Evolutionary conservation across 2,888 invertebrate genomes (phyloP).

Genomic region (Callyntrura sp.): DNA sequence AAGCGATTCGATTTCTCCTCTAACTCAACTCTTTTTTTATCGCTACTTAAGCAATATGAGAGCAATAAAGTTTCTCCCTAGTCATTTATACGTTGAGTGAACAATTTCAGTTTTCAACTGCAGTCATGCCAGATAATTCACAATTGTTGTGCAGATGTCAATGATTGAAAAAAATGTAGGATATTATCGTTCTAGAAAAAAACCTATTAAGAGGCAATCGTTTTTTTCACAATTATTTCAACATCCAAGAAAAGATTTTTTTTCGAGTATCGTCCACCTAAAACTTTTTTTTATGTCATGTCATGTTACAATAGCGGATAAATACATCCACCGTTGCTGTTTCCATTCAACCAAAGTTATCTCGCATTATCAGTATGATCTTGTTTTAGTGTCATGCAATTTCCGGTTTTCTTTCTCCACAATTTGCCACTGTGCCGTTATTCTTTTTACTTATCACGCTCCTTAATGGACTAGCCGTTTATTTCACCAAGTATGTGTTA

Average conservation of each 20-base stretch:
- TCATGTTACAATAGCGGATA: no score
- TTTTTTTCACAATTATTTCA: not conserved
- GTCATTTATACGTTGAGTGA: slow-evolving; percentile 62
- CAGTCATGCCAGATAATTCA: slow-evolving; percentile 12
- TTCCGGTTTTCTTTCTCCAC: no score
- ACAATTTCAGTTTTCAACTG: slow-evolving; percentile 64
- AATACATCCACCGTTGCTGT: no score
- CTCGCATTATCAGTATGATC: no score
- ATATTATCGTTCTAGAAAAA: slow-evolving; percentile 6
- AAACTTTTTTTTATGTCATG: no score
- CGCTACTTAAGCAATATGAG: slow-evolving; percentile 42
- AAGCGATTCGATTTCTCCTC: slow-evolving; percentile 56
- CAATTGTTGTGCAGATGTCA: slow-evolving; percentile 60
- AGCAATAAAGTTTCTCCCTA: slow-evolving; percentile 65
- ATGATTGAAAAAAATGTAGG: slow-evolving; percentile 46
- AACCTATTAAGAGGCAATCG: not conserved
- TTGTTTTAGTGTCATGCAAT: no score
- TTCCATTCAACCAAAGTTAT: no score
- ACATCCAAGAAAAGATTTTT: not conserved
- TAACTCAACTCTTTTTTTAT: slow-evolving; percentile 41
- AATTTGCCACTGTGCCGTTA: no score
- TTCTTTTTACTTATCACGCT: no score
- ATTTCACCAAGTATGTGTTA: no score
- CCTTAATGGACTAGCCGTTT: no score
- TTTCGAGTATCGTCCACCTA: no score